These are phyloP conservation scores for Anabacerthia variegaticeps DNA, from an alignment of 2,797 vertebrate genomes.

Conservation along the genomic window DNA sequence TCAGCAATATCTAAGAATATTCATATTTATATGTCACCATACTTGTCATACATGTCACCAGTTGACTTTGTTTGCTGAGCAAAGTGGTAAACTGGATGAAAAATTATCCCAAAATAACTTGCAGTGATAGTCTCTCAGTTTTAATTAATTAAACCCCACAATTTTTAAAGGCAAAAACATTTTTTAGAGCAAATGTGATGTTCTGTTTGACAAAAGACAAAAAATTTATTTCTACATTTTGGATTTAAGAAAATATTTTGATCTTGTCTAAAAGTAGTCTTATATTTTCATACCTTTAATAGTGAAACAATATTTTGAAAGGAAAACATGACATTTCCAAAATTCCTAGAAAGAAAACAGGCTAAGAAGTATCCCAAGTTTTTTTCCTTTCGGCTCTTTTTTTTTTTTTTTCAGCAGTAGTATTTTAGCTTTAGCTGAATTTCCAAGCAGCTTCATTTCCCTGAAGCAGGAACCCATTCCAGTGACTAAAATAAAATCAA, in stretches of 20 bases:
- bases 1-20: not conserved
- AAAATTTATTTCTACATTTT: not conserved
- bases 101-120: not conserved
- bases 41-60: not conserved
- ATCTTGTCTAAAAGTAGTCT: not conserved
- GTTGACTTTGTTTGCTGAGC: not conserved
- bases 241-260: not conserved
- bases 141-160: not conserved
- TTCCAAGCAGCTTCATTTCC: not conserved
- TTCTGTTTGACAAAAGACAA: not conserved
- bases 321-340: not conserved
- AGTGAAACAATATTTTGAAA: not conserved
- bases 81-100: not conserved
- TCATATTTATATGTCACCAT: rapidly evolving
- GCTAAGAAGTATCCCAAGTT: not conserved
- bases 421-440: not conserved
- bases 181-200: not conserved
- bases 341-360: not conserved
- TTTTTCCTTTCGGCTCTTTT: not conserved
- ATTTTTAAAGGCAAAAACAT: not conserved
- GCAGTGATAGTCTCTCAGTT: not conserved
- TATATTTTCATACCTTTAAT: not conserved
- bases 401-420: not conserved
- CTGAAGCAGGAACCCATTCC: not conserved
- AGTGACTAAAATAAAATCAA: not conserved